Percentiles rank a stretch among this genome's conserved stretches.
Conservation (phyloP, 2,888 invertebrate genomes). For the Caenorhabditis panamensis region DNA sequence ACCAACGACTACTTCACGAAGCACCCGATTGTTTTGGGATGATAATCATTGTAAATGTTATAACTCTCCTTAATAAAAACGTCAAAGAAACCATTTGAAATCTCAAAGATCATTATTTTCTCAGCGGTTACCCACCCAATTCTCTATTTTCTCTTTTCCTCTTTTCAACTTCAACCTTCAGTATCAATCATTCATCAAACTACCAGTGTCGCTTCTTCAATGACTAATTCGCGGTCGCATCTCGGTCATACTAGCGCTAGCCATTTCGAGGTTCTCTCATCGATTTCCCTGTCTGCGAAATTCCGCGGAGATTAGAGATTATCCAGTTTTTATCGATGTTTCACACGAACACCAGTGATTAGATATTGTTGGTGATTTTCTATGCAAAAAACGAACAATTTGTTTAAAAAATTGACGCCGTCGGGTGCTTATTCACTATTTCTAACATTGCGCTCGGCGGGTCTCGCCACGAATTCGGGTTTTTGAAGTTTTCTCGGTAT, state of each 20-base stretch:
- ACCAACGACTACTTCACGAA: slow-evolving; percentile 76
- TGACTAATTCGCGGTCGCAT: slow-evolving; percentile 28
- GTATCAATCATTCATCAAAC: slow-evolving; percentile 23
- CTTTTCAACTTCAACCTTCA: slow-evolving; percentile 28
- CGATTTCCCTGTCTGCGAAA: too few relatives aligned
- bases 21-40: slow-evolving; percentile 75
- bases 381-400: too few relatives aligned
- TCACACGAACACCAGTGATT: slow-evolving; percentile 13
- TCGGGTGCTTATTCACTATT: too few relatives aligned
- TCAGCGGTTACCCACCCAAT: neutral
- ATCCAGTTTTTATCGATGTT: slow-evolving; percentile 37
- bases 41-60: slow-evolving; percentile 11
- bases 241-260: neutral
- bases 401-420: too few relatives aligned
- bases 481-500: too few relatives aligned
- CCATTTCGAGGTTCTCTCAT: slow-evolving; percentile 32
- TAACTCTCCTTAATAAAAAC: too few relatives aligned
- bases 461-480: too few relatives aligned
- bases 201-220: slow-evolving; percentile 31
- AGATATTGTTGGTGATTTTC: neutral
- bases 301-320: too few relatives aligned
- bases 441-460: too few relatives aligned
- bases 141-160: slow-evolving; percentile 1
- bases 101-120: too few relatives aligned
- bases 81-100: neutral